These are phyloP conservation scores for Pristionchus exspectatus DNA, from an alignment of 2,888 invertebrate species.

Conservation along the genomic window DNA sequence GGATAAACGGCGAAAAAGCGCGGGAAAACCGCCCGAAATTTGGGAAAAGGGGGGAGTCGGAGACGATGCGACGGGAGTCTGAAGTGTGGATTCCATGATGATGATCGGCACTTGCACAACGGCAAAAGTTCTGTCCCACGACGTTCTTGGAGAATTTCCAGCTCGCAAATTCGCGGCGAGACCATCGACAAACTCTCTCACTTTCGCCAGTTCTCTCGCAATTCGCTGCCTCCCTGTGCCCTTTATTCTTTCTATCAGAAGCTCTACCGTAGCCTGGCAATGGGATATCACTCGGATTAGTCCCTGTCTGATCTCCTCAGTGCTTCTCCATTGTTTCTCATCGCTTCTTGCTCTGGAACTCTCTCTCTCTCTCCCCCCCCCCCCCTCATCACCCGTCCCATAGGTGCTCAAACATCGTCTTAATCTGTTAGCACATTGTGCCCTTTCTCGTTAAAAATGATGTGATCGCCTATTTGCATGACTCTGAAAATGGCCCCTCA, in stretches of 20 bases:
- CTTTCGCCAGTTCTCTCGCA: too few relatives aligned
- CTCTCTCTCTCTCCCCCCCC: background rate
- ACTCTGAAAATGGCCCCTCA: background rate
- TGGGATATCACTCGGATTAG: background rate
- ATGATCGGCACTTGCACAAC: background rate
- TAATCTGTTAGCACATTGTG: conserved; percentile 5
- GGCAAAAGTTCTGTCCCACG: too few relatives aligned
- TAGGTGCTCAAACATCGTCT: conserved; percentile 6
- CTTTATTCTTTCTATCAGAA: too few relatives aligned
- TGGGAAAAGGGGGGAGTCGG: background rate
- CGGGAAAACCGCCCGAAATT: background rate
- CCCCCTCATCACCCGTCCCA: background rate
- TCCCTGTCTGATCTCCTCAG: background rate
- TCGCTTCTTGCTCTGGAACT: conserved; percentile 8
- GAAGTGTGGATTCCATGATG: background rate
- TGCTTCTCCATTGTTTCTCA: background rate
- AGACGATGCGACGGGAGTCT: too few relatives aligned
- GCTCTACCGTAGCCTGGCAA: too few relatives aligned
- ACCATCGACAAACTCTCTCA: too few relatives aligned
- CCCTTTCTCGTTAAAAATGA: background rate
- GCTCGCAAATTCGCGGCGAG: too few relatives aligned
- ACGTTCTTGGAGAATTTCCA: too few relatives aligned
- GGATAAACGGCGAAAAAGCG: conserved; percentile 15
- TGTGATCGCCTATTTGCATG: background rate
- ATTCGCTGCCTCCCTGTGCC: too few relatives aligned